Evolutionary conservation across 2,113 vertebrate species (phyloP).

Genomic region (Macaca fascicularis): T2T-MFA8v1.1 NC_088376.1:141007501-141008000

Average conservation of each 20-base stretch:
- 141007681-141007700: slow-evolving; percentile 31
- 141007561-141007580: slow-evolving; percentile 72
- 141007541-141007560: slow-evolving; percentile 70
- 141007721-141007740: slow-evolving; percentile 11
- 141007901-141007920: background rate
- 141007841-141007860: background rate
- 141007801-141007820: background rate
- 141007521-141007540: slow-evolving; percentile 70
- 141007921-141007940: background rate
- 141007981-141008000: background rate
- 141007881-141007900: background rate
- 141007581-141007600: slow-evolving; percentile 71
- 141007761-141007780: slow-evolving; percentile 28
- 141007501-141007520: slow-evolving; percentile 76
- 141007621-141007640: background rate
- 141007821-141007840: background rate
- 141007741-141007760: background rate
- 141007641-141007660: background rate
- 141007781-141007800: background rate
- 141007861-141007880: background rate
- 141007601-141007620: slow-evolving; percentile 31
- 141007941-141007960: background rate
- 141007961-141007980: background rate
- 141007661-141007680: slow-evolving; percentile 32
- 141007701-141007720: slow-evolving; percentile 35